Evolutionary conservation across 2,797 vertebrate genomes (phyloP), one percentile per base, ranked within the genome.

Genomic region (Catostomus latipinnis): DNA sequence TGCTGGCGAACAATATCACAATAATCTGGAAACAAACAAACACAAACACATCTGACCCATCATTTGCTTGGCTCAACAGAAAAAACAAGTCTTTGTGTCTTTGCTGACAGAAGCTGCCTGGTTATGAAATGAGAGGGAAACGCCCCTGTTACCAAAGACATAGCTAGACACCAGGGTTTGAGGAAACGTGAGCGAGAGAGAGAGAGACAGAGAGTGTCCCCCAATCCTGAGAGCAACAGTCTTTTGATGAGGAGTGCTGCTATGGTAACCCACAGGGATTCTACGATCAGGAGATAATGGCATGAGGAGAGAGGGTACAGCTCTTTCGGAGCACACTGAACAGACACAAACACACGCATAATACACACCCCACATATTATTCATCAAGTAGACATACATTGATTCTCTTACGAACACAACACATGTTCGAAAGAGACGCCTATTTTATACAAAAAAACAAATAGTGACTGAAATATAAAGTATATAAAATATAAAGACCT

Each of bases 231-330:
- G 81, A 77, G 77, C 50, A 60, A 88, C 86, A 79, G 81, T 86
- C 87, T 87, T 91, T 89, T 90, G 87, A 92, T 91, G 90, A 88
- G 85, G 84, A 81, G 49, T 8, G 90, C 84, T 92, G 81, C 87
- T 90, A 92, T 94, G 90, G 93, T 82, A 92, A 94, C 92, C 74
- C 75, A 81, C 66, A 82, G 88, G 89, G 86, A 92, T 90, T 87
- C 89, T 83, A 76, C 49, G 43, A 74, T 81, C 77, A 86, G 71
- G 63, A 79, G 84, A 80, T 48, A 69, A 84, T 52, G 66, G 54
- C 56, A 76, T 6, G 52, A 66, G 49, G 68, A 82, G 62, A 81
- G 67, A 84, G 53, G 14, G 54, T n/a, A 58, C 7, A 69, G 61
- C 49, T 62, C 78, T 70, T 56, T 78, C 65, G 78, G 58, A 67